These are phyloP conservation scores for Equus przewalskii DNA, from an alignment of 2,113 vertebrate genomes.

Conservation along the genomic window DNA sequence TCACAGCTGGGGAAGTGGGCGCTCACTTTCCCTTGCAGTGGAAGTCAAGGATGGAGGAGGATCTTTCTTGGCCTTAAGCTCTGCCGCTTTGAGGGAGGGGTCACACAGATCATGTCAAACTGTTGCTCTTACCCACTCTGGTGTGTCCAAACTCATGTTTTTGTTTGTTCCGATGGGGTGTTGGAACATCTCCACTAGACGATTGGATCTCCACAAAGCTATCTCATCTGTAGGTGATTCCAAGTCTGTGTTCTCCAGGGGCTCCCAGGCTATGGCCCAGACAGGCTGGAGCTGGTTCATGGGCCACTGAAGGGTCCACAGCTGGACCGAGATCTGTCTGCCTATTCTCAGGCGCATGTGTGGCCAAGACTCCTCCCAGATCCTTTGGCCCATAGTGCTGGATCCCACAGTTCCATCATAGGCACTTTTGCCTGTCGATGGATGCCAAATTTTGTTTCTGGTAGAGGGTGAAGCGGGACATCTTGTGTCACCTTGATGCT, in stretches of 20 bases:
- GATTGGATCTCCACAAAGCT: too few species aligned
- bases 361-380: background rate
- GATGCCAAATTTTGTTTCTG: background rate
- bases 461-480: fast-evolving
- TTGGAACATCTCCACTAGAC: background rate
- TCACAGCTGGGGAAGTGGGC: fast-evolving
- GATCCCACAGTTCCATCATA: too few species aligned
- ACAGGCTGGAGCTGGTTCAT: background rate
- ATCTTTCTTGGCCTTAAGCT: background rate
- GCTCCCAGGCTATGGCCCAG: background rate
- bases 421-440: background rate
- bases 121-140: background rate
- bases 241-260: background rate
- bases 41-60: background rate
- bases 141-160: background rate
- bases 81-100: background rate
- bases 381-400: background rate
- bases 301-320: background rate
- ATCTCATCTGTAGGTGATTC: background rate
- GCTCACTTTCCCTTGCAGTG: background rate
- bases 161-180: background rate
- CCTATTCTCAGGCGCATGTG: background rate
- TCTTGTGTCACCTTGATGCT: background rate
- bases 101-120: fast-evolving
- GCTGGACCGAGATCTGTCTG: background rate